Base-by-base conservation (phyloP, 2,888 invertebrate species). In the Eupithecia pulchellata region DNA sequence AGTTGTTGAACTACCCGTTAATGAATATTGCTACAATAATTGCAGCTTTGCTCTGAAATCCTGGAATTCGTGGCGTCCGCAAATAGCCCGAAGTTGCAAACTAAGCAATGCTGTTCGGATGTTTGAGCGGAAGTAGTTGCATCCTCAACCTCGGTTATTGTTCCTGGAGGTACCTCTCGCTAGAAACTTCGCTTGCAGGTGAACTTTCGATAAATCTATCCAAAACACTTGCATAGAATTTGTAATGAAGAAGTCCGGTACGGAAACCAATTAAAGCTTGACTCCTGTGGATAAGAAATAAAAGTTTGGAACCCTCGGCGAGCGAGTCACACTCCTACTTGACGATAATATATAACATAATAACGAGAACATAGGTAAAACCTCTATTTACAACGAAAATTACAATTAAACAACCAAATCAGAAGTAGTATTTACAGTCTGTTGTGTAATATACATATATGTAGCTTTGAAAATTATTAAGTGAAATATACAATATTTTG, bases 171-270 rank as follows among this genome's bases (percentile, higher is more conserved):
- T 29, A 57, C 14, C 42, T 57, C 57, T 29, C 29, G 14, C 14
- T 57, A 29, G 14, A 29, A 57, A 29, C 52, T 57, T 57, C 14
- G 57, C 57, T 25, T 8, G 29, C 57, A 57, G 57, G 57, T 57
- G 17, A 57, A 57, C 57, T 57, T 25, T 0, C 13, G 25, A 17
- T 57, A 20, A 25, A 55, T 27, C 14, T 55, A 55, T 55, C 27
- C 9, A n/a, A n/a, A n/a, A n/a, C 8, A 42, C 6, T n/a, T n/a
- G 42, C 42, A 6, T 47, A 20, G 20, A 47, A 20, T 47, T 20
- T 9, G 2, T 20, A 20, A 47, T 8, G 8, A 39, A 39, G 17
- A 17, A 39, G 4, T 1, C 17, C 42, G 42, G 42, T 42, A n/a
- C n/a, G n/a, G 8, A 42, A 39, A 17, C 1, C 39, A 4, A 17